These are phyloP conservation scores for Macquaria ambigua DNA, from an alignment of 2,113 vertebrate species.

Conservation along the genomic window DNA sequence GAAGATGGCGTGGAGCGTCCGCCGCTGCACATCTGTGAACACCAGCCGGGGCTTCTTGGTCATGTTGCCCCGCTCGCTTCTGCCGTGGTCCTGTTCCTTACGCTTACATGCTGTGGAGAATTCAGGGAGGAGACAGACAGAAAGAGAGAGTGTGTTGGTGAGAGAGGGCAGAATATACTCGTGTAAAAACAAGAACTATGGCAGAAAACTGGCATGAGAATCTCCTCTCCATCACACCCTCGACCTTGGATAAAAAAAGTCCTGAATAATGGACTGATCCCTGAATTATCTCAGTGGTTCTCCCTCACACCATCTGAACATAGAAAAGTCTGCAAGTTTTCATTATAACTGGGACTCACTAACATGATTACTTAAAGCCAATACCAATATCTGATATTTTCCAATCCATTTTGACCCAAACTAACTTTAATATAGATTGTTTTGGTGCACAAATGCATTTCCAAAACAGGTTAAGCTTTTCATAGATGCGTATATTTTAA, in stretches of 20 bases:
- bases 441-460: not conserved
- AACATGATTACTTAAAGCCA: not conserved
- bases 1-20: constrained; percentile 99
- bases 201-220: not conserved
- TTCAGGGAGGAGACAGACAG: constrained; percentile 29
- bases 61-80: constrained; percentile 90
- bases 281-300: not conserved
- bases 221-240: not conserved
- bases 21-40: constrained; percentile 98
- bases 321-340: not conserved
- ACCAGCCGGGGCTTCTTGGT: constrained; percentile 97
- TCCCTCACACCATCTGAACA: not conserved
- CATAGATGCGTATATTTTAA: not conserved
- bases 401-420: not conserved
- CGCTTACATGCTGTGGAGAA: constrained; percentile 92
- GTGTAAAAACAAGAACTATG: not conserved
- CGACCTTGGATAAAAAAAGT: not conserved
- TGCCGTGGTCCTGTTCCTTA: constrained; percentile 97
- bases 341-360: not conserved
- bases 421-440: not conserved
- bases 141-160: constrained; percentile 13
- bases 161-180: not conserved
- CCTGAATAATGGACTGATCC: not conserved
- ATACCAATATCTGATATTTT: not conserved
- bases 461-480: not conserved